phyloP scores from a whole-genome alignment of 2,113 vertebrate species.

The Chionis minor region DNA sequence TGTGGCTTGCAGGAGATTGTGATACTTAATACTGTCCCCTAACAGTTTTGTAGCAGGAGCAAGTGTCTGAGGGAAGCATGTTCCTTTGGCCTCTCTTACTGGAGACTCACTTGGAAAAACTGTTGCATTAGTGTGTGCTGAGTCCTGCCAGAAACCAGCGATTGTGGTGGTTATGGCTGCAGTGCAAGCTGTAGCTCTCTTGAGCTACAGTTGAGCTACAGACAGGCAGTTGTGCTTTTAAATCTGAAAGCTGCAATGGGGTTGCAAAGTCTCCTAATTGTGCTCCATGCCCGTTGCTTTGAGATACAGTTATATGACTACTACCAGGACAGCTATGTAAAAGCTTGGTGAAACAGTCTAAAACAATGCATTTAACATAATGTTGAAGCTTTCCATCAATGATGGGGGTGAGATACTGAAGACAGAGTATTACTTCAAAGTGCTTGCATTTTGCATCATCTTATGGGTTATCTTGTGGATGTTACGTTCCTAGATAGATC shows the following conservation, averaged over 20 bases:
- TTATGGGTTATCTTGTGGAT: background rate
- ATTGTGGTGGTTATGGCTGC: background rate
- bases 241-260: background rate
- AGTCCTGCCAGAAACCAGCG: background rate
- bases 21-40: background rate
- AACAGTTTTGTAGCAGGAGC: background rate
- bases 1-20: background rate
- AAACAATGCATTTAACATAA: background rate
- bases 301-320: background rate
- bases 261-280: background rate
- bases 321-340: background rate
- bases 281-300: background rate
- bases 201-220: too few species aligned
- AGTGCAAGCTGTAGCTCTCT: background rate
- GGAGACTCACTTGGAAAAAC: background rate
- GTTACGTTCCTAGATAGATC: background rate
- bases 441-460: background rate
- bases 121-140: background rate
- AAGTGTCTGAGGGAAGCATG: background rate
- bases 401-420: background rate
- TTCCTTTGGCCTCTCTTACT: background rate
- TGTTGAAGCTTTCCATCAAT: background rate
- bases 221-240: background rate
- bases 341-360: background rate
- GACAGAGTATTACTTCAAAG: background rate